phyloP scores from a whole-genome alignment of 2,888 invertebrate species.

The Allophyes oxyacanthae region DNA sequence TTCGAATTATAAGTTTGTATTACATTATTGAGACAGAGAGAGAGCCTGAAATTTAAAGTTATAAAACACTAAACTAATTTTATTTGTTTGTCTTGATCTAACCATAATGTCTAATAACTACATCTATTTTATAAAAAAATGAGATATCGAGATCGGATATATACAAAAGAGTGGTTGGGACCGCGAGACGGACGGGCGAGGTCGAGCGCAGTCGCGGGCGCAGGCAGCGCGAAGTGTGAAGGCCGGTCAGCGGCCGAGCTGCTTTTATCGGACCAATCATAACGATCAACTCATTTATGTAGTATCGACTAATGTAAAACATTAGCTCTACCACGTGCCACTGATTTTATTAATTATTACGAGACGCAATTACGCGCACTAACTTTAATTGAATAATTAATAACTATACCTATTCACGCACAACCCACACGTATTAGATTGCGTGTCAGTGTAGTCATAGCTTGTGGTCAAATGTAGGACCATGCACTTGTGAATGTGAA shows the following conservation, averaged over 20 bases:
- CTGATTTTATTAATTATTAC: conserved; percentile 62
- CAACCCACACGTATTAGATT: conserved; percentile 31
- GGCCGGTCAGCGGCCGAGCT: conserved; percentile 88
- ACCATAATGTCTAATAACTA: no score
- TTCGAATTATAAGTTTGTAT: no score
- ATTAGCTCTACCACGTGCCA: conserved; percentile 79
- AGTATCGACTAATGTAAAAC: conserved; percentile 69
- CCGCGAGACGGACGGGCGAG: conserved; percentile 74
- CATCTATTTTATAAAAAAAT: not conserved
- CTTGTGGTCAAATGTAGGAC: conserved; percentile 25
- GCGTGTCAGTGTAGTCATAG: conserved; percentile 12
- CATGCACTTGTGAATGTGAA: conserved; percentile 38
- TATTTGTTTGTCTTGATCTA: no score
- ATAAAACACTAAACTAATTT: no score
- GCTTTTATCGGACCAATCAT: conserved; percentile 82
- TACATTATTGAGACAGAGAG: no score
- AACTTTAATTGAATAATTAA: conserved; percentile 52
- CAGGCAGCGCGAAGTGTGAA: conserved; percentile 77
- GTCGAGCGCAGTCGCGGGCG: conserved; percentile 69
- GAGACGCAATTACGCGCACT: conserved; percentile 62
- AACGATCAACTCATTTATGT: conserved; percentile 69
- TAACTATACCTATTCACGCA: conserved; percentile 47
- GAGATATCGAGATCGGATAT: conserved; percentile 29
- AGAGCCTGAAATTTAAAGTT: no score
- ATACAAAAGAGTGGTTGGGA: conserved; percentile 58